Evolutionary conservation across 2,888 invertebrate genomes (phyloP), one percentile per base, ranked within the genome.

Genomic region (Lasioglossum marginatum): DNA sequence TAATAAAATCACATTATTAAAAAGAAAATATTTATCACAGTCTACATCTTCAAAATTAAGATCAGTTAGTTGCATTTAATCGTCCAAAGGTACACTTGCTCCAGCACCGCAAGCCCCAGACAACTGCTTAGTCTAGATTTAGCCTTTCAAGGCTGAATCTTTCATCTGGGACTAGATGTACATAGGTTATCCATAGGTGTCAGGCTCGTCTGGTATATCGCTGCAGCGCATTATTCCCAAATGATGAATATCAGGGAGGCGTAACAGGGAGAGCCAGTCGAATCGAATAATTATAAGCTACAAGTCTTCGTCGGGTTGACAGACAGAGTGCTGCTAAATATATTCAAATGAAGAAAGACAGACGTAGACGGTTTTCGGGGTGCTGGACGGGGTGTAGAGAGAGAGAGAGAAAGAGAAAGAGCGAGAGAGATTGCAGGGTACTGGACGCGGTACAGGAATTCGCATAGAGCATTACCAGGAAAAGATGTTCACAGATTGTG

Each of bases 401-500:
- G 10, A 60, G 71, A 60, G 14, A 34, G n/a, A 34, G 75, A n/a
- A 34, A 66, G 34, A 23, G 6, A 52, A 27, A 23, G 31, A 27
- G 75, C 43, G 8, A 27, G n/a, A 34, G 75, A 57, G 66, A 66
- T 23, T 66, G 63, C 43, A 43, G 37, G 66, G 70, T 77, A 78
- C 79, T 73, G 73, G 88, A 87, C 87, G 80, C 83, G 81, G 89
- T 91, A 92, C 89, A 90, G 92, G 91, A 92, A 92, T 94, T 92
- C 92, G 90, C 91, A 91, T 92, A 91, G 89, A 90, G 92, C 92
- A 93, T 93, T 93, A 94, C 92, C 91, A 91, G 91, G 91, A 92
- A 90, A 93, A 92, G 92, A 93, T 93, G 93, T 93, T 93, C 93
- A 88, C 92, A 93, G 93, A 93, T 93, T 93, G 92, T 92, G 91